A percentile compares a stretch with the other conserved stretches of the same genome.
phyloP scores from a whole-genome alignment of 2,797 vertebrate species.

The Rhynchonycteris naso region DNA sequence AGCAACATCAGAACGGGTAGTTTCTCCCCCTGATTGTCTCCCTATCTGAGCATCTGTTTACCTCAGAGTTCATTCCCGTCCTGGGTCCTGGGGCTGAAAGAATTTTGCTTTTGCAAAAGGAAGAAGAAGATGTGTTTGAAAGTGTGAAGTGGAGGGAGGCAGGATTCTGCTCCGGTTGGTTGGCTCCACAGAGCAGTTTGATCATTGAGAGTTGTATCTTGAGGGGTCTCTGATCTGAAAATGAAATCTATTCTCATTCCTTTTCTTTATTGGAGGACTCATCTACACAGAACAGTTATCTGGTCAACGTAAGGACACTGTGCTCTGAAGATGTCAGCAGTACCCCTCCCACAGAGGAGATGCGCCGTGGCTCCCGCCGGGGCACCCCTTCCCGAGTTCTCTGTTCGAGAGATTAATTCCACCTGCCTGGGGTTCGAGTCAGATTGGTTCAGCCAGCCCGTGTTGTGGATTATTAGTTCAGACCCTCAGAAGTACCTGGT shows the following conservation, averaged over 20 bases:
- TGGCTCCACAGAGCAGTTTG: neutral
- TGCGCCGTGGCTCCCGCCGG: rapidly evolving
- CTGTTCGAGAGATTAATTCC: neutral
- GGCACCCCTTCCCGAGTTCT: neutral
- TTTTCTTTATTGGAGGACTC: neutral
- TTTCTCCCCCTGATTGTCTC: neutral
- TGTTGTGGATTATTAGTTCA: neutral
- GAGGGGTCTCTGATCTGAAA: neutral
- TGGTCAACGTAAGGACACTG: neutral
- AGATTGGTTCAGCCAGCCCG: neutral
- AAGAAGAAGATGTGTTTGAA: neutral
- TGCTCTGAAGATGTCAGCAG: neutral
- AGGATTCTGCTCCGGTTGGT: neutral
- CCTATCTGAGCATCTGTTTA: neutral
- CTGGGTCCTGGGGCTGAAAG: neutral
- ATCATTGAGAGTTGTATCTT: neutral
- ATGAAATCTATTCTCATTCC: neutral
- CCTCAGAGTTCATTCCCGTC: neutral
- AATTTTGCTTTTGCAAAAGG: slow-evolving; percentile 44
- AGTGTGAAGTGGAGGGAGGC: neutral
- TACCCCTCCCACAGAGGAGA: neutral
- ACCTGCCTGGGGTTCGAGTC: slow-evolving; percentile 42
- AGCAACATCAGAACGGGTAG: neutral
- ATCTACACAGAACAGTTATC: neutral
- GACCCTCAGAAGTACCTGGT: neutral